phyloP scores from a whole-genome alignment of 2,888 invertebrate genomes.

The Meiosimyza decipiens region DNA sequence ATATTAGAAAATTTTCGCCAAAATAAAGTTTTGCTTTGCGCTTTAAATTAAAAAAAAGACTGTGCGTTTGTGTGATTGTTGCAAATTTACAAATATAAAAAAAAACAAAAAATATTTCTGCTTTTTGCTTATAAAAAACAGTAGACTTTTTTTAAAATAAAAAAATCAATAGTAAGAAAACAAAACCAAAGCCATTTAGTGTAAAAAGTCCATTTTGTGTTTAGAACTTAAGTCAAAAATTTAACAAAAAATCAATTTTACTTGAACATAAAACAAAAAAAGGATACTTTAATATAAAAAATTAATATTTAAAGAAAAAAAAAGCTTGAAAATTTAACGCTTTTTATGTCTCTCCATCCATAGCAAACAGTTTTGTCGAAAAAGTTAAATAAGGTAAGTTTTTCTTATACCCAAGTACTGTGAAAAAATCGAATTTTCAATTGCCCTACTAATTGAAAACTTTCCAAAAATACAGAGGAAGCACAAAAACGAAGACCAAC shows the following conservation, averaged over 20 bases:
- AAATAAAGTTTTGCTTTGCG: constrained; percentile 20
- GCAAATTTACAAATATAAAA: constrained; percentile 24
- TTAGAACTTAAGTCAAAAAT: constrained; percentile 49
- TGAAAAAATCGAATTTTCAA: constrained; percentile 15
- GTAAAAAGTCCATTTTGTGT: constrained; percentile 54
- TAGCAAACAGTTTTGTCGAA: constrained; percentile 47
- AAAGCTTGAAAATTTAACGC: constrained; percentile 41
- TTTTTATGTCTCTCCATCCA: constrained; percentile 53
- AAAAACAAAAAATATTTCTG: constrained; percentile 30
- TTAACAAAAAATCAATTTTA: constrained; percentile 38
- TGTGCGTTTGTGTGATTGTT: constrained; percentile 30
- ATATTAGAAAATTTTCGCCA: constrained; percentile 12
- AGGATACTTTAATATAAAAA: constrained; percentile 32
- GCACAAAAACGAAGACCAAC: constrained; percentile 24
- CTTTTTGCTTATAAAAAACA: constrained; percentile 45
- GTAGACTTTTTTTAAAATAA: constrained; percentile 28
- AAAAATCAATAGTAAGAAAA: constrained; percentile 26
- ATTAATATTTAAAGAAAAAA: constrained; percentile 31
- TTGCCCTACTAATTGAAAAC: constrained; percentile 6
- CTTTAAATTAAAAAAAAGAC: constrained; percentile 22
- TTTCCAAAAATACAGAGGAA: not conserved
- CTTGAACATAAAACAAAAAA: constrained; percentile 27
- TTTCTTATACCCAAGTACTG: not conserved
- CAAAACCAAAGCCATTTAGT: constrained; percentile 30
- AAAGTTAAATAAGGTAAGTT: constrained; percentile 29